These are phyloP conservation scores for Caligus rogercresseyi DNA, from an alignment of 1,140 invertebrate genomes.

Conservation along the genomic window DNA sequence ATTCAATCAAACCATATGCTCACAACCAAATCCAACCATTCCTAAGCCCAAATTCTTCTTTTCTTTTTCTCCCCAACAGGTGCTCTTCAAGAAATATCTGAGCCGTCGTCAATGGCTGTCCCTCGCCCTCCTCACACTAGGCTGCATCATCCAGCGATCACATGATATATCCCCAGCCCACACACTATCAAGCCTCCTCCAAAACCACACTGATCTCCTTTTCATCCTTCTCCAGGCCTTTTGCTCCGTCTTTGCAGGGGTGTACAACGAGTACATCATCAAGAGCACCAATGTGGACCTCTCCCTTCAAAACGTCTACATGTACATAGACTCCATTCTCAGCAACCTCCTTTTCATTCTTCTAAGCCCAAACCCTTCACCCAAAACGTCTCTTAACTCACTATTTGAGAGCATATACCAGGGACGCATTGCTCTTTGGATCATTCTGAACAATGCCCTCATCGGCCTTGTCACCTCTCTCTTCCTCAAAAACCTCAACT, in stretches of 20 bases:
- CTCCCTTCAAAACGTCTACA: slow-evolving; percentile 84
- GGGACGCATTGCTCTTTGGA: slow-evolving; percentile 52
- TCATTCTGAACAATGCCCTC: slow-evolving; percentile 72
- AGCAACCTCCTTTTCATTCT: slow-evolving; percentile 56
- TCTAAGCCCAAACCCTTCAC: slow-evolving; percentile 7
- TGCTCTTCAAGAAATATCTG: slow-evolving; percentile 68
- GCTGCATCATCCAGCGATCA: slow-evolving; percentile 79
- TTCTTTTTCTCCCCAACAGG: slow-evolving; percentile 36
- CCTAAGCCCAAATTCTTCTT: too few relatives aligned
- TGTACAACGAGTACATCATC: slow-evolving; percentile 86
- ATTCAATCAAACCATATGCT: neutral
- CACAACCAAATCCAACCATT: too few relatives aligned
- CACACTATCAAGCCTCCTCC: slow-evolving; percentile 7
- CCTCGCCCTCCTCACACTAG: slow-evolving; percentile 59
- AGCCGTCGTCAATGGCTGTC: slow-evolving; percentile 74
- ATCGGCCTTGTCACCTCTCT: slow-evolving; percentile 85
- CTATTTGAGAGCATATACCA: neutral
- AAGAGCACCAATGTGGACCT: slow-evolving; percentile 60
- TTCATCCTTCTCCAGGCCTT: slow-evolving; percentile 50
- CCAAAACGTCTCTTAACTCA: neutral
- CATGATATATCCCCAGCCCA: slow-evolving; percentile 36
- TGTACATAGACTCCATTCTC: slow-evolving; percentile 84
- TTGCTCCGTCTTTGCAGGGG: slow-evolving; percentile 80
- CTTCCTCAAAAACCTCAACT: slow-evolving; percentile 80
- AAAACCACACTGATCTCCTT: neutral